Evolutionary conservation across 2,113 vertebrate species (phyloP), one percentile per base, ranked within the genome.

Genomic region (Pterocles gutturalis): DNA sequence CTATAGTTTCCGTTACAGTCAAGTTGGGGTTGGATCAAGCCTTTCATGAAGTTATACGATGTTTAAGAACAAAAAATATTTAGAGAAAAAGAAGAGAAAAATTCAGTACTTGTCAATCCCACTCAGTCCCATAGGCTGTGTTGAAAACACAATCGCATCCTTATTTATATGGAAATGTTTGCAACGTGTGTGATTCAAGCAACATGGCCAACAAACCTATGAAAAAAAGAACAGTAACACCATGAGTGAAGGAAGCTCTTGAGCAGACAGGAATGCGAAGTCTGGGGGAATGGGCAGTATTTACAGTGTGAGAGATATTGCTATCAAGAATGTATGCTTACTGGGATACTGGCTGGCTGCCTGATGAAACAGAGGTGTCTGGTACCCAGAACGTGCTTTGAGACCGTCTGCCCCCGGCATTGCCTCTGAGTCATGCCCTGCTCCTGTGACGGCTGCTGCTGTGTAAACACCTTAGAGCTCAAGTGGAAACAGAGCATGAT

Each of bases 381-480:
- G 83, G 45, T 54, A 53, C 15, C 46, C 1, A 0, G n/a, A 83
- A 51, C 4, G 14, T 67, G 43, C 72, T 91, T 73, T 58, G 71
- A 87, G 67, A 66, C 29, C 1, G 0, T 58, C 71, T 48, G 60
- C 33, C 51, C 62, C 54, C 0, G 0, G 43, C 4, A 0, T 25
- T 75, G 83, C 43, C 61, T 82, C 69, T 64, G 57, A 82, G 73
- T 82, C 95, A 61, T 51, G 83, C 24, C 58, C 86, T 78, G 80
- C 78, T 75, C 78, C 94, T 95, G 77, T 93, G 90, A 65, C 7
- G 21, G 58, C 83, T 92, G 60, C 45, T 94, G 83, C 96, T 97
- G 87, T 78, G 89, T 84, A 97, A 95, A 93, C 78, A 97, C 84
- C 73, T 65, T 48, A 60, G 72, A 89, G 93, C 76, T 93, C 85